Evolutionary conservation across 2,888 invertebrate genomes (phyloP), one percentile per base, ranked within the genome.

Genomic region (Sminthurinus aureus): DNA sequence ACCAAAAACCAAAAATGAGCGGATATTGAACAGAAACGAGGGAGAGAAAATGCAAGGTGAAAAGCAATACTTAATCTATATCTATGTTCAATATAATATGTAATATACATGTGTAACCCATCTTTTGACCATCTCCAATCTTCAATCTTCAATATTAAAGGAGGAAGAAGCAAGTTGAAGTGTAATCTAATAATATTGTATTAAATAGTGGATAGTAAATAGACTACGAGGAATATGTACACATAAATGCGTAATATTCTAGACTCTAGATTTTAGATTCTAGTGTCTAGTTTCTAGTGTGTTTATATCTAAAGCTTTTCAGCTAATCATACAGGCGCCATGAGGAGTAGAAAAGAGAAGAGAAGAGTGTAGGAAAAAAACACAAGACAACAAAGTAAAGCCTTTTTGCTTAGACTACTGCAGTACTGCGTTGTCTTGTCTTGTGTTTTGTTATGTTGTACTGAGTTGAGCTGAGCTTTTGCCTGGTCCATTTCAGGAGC

Each of bases 321-420:
- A 66, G 51, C 80, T 80, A 73, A 71, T 73, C 73, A 73, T 51
- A 20, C 38, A 82, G 82, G 82, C 82, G 82, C 82, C 82, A 82
- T 51, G 26, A 82, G 76, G 75, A 82, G 67, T n/a, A 75, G 64
- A 76, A 58, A 64, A 74, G 38, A 38, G 38, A 67, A 76, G 22
- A 75, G 26, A n/a, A 76, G 64, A 52, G 18, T n/a, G 50, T 22
- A 79, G n/a, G 22, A 69, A 71, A 69, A 67, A 79, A 6, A 66
- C 24, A 71, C 38, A 67, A 79, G 4, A 66, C 24, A 12, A 24
- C 15, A 20, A 13, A 71, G 22, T 24, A 26, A 74, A 15, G 73
- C 73, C 26, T 74, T 74, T 74, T 74, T 69, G 69, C 69, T 38
- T 6, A 38, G 38, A 4, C 38, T 38, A 38, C 38, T 38, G 3